Evolutionary conservation across 2,113 vertebrate species (phyloP).

Genomic region (Euleptes europaea): DNA sequence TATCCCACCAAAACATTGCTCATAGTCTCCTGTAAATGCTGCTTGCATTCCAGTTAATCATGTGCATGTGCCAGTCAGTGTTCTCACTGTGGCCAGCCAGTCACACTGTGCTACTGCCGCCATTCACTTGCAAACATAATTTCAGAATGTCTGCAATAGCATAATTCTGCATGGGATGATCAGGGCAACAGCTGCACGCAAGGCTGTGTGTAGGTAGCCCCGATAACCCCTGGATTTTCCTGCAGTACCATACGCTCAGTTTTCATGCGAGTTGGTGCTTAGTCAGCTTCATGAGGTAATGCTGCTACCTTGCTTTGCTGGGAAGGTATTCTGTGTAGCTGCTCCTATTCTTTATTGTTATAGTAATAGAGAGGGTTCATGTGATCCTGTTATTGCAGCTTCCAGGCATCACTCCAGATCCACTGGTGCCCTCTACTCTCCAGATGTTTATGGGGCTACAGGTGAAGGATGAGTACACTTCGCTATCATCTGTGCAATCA

Average conservation of each 20-base stretch:
- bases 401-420: conserved; percentile 98
- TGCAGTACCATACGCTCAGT: neutral
- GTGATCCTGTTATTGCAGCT: conserved; percentile 92
- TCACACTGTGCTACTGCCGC: neutral
- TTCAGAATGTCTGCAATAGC: neutral
- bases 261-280: neutral
- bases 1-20: neutral
- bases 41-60: neutral
- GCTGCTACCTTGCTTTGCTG: conserved; percentile 26
- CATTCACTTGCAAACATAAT: neutral
- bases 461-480: conserved; percentile 95
- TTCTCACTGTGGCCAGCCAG: neutral
- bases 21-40: neutral
- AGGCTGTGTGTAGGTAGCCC: neutral
- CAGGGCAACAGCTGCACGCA: neutral
- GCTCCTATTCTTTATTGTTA: conserved; percentile 60
- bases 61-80: neutral
- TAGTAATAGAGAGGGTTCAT: conserved; percentile 80
- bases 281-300: conserved; percentile 17
- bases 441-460: conserved; percentile 93
- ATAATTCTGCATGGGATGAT: neutral
- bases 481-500: conserved; percentile 72
- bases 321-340: conserved; percentile 54
- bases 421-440: conserved; percentile 94
- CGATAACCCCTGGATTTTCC: neutral